These are phyloP conservation scores for Caenorhabditis briggsae DNA, from an alignment of 1,140 invertebrate genomes.

Conservation along the genomic window DNA sequence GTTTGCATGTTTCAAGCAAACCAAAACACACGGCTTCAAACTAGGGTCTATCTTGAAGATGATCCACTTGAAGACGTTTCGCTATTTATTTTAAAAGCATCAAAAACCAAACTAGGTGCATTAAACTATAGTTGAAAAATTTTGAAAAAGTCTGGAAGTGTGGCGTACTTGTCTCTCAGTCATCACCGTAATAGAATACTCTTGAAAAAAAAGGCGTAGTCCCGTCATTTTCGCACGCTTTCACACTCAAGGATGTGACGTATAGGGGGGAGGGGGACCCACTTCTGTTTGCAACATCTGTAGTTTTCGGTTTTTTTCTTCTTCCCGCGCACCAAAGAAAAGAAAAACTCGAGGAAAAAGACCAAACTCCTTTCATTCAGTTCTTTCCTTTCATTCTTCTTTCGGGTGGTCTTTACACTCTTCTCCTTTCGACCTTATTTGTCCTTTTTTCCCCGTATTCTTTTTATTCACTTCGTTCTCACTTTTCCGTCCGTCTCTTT, in stretches of 20 bases:
- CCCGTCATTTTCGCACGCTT: slow-evolving; percentile 41
- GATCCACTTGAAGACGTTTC: too few relatives aligned
- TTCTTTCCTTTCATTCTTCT: not conserved
- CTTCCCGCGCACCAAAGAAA: not conserved
- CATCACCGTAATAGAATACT: slow-evolving; percentile 47
- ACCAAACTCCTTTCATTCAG: slow-evolving; percentile 4
- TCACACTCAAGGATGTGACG: slow-evolving; percentile 46
- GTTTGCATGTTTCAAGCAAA: too few relatives aligned
- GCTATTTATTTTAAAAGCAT: too few relatives aligned
- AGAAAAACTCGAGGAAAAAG: not conserved
- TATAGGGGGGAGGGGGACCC: too few relatives aligned
- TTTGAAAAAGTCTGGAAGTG: too few relatives aligned
- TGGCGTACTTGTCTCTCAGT: not conserved
- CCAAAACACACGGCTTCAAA: too few relatives aligned
- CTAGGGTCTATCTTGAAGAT: too few relatives aligned
- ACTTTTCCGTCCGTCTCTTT: not conserved
- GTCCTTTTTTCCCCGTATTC: not conserved
- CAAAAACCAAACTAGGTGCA: too few relatives aligned
- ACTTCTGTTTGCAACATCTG: slow-evolving; percentile 35
- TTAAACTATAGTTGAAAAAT: too few relatives aligned
- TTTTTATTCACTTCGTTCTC: not conserved
- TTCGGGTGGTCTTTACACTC: slow-evolving; percentile 18
- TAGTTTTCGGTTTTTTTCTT: not conserved
- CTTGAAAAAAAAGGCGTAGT: slow-evolving; percentile 30
- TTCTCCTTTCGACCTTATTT: slow-evolving; percentile 37